A percentile compares a stretch with the other conserved stretches of the same genome.
phyloP scores from a whole-genome alignment of 2,888 invertebrate genomes.

The Lasiommata megera region DNA sequence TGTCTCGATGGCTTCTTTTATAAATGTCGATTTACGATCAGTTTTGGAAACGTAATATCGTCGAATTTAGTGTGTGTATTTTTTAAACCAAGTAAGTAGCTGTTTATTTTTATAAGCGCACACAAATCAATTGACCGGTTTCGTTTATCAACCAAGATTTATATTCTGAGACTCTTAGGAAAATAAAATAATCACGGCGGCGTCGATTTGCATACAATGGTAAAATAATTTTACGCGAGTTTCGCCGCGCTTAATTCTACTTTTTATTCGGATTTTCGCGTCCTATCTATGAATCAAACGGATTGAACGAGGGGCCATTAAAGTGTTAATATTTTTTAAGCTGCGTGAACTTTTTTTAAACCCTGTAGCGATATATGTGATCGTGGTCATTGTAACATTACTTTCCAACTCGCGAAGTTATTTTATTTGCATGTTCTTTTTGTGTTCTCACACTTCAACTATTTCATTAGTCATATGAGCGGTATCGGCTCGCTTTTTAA shows the following conservation, averaged over 20 bases:
- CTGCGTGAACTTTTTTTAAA: slow-evolving; percentile 19
- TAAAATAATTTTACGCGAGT: slow-evolving; percentile 82
- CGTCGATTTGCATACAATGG: slow-evolving; percentile 81
- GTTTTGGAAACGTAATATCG: slow-evolving; percentile 3
- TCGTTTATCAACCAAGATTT: slow-evolving; percentile 74
- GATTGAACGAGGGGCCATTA: slow-evolving; percentile 64
- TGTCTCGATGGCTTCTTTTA: slow-evolving; percentile 17
- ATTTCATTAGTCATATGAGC: not conserved
- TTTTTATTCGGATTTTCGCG: slow-evolving; percentile 77
- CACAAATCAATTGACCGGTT: slow-evolving; percentile 64
- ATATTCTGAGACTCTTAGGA: slow-evolving; percentile 76
- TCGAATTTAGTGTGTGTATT: slow-evolving; percentile 5
- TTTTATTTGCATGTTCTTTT: not conserved
- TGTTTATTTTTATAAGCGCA: slow-evolving; percentile 43
- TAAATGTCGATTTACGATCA: slow-evolving; percentile 9
- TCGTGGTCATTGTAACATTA: slow-evolving; percentile 5
- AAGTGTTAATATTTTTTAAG: slow-evolving; percentile 75
- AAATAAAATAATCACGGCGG: slow-evolving; percentile 79
- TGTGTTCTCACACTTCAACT: not conserved
- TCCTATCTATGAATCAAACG: slow-evolving; percentile 80
- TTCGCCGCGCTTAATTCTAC: slow-evolving; percentile 79
- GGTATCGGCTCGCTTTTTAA: slow-evolving; percentile 25
- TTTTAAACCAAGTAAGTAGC: slow-evolving; percentile 19
- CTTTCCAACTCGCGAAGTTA: not conserved
- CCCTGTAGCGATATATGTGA: not conserved